Conservation (phyloP, 2,888 invertebrate species). For the Drosophila mayaguana region DNA sequence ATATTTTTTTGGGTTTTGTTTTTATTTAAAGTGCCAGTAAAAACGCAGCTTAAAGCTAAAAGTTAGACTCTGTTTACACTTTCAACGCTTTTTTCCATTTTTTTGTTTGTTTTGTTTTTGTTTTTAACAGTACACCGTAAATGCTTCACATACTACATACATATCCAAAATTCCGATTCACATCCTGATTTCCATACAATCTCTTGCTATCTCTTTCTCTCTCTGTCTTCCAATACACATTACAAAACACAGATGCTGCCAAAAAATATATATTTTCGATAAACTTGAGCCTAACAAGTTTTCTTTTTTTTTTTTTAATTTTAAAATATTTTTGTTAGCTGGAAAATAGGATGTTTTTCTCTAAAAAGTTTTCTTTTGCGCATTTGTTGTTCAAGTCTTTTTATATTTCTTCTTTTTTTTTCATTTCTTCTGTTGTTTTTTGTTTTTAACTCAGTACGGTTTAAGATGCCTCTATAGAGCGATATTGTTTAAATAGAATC, state of each 20-base stretch:
- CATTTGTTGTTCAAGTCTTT: conserved; percentile 64
- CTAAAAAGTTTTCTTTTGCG: conserved; percentile 49
- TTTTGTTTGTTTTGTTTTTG: conserved; percentile 64
- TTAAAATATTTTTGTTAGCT: conserved; percentile 41
- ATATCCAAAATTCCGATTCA: conserved; percentile 50
- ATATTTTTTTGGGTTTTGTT: conserved; percentile 64
- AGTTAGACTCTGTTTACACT: conserved; percentile 81
- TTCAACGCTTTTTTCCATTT: conserved; percentile 66
- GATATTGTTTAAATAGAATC: conserved; percentile 18
- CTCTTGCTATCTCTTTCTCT: conserved; percentile 6
- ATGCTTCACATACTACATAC: conserved; percentile 57
- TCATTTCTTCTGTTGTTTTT: conserved; percentile 36
- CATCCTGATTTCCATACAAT: conserved; percentile 24
- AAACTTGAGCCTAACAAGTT: conserved; percentile 59
- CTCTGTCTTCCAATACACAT: conserved; percentile 48
- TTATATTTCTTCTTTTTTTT: conserved; percentile 25
- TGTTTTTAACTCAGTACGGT: conserved; percentile 49
- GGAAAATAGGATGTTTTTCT: conserved; percentile 57
- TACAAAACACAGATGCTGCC: conserved; percentile 53
- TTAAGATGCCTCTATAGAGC: conserved; percentile 24
- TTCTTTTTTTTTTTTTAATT: conserved; percentile 22
- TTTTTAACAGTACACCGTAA: conserved; percentile 75
- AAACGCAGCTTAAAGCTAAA: conserved; percentile 82
- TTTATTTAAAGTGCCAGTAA: conserved; percentile 83
- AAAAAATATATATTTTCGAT: conserved; percentile 15